A percentile compares a stretch with the other conserved stretches of the same genome.
Conservation (phyloP, 2,888 invertebrate genomes). For the Drosophila anceps region DNA sequence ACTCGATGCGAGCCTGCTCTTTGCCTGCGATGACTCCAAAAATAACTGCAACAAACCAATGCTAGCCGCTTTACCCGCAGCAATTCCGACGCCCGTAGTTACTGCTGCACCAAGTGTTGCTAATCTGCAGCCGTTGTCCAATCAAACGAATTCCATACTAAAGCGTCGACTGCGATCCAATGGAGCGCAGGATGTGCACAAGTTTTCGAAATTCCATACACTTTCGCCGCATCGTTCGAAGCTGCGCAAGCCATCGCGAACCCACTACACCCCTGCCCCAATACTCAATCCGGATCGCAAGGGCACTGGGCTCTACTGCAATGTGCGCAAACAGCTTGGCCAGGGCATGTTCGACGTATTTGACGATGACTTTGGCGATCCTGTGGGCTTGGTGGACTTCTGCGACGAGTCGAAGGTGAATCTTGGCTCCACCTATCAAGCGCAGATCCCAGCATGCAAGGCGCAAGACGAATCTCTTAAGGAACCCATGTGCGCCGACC, state of each 20-base stretch:
- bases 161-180: constrained; percentile 83
- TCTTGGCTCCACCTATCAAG: constrained; percentile 94
- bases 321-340: constrained; percentile 81
- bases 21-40: constrained; percentile 82
- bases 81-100: constrained; percentile 16
- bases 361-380: constrained; percentile 84
- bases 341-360: constrained; percentile 82
- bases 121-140: constrained; percentile 79
- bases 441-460: constrained; percentile 88
- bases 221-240: constrained; percentile 84
- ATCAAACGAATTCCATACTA: constrained; percentile 84
- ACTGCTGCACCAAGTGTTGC: constrained; percentile 50
- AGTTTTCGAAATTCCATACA: constrained; percentile 81
- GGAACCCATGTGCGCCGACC: constrained; percentile 85
- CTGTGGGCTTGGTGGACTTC: constrained; percentile 83
- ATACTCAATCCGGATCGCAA: constrained; percentile 96
- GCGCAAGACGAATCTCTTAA: constrained; percentile 31
- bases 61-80: constrained; percentile 71
- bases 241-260: constrained; percentile 84
- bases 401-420: constrained; percentile 90
- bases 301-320: constrained; percentile 91
- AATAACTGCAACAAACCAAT: constrained; percentile 78
- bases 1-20: constrained; percentile 62
- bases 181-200: constrained; percentile 71
- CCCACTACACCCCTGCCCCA: constrained; percentile 95